Evolutionary conservation across 2,797 vertebrate genomes (phyloP), one percentile per base, ranked within the genome.

Genomic region (Erithacus rubecula): DNA sequence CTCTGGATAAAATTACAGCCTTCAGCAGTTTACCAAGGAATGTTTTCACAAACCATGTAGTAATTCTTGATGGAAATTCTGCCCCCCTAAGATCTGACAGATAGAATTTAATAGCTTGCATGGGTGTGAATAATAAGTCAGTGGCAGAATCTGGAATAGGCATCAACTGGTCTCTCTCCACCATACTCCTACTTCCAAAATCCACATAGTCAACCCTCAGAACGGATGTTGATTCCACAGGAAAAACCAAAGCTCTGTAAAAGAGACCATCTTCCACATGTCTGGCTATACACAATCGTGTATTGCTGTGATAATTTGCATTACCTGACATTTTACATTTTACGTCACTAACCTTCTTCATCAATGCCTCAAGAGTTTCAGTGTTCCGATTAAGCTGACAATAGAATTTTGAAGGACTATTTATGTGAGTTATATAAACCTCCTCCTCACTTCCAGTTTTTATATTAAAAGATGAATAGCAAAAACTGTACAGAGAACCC

Each of bases 121-220:
- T 98, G n/a, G 99, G 99, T 18, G 96, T 98, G 90, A 98, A 97
- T 49, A 99, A 77, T 85, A 99, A 83, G 76, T 99, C 98, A 72
- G 78, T 76, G 30, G 97, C 98, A 87, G 97, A 97, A 80, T 94
- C 94, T 36, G 98, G 98, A 96, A 99, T 98, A 56, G 97, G 96
- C 39, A 98, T 82, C 64, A 99, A 94, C 30, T 98, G 96, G 46
- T 90, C 96, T 96, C 97, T 98, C 78, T 98, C 97, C 29, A 98
- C 97, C 58, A 99, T 96, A 15, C 96, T 93, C 74, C 94, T 97
- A 97, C 99, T 98, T 95, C 99, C 99, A 96, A 98, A 99, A 96
- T 99, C 99, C 68, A 99, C 99, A 97, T 99, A 99, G 83, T 98
- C 98, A 26, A 98, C 98, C 14, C 82, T 84, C 2, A 98, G 70